A percentile compares a stretch with the other conserved stretches of the same genome.
Conservation (phyloP, 2,113 vertebrate genomes). For the Tichodroma muraria region DNA sequence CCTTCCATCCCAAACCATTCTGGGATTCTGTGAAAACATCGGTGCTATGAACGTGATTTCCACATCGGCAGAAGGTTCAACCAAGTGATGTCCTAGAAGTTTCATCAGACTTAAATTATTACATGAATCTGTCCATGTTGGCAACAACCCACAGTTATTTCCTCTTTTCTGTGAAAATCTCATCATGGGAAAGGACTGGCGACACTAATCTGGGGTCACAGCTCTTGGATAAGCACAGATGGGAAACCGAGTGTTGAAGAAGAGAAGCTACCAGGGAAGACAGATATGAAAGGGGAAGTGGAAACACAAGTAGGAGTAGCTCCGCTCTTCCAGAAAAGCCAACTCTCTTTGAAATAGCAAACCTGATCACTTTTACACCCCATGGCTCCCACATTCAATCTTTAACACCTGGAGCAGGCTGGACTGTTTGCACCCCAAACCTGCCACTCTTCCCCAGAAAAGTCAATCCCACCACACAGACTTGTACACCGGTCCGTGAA, state of each 20-base stretch:
- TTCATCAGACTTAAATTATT: not conserved
- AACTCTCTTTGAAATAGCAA: not conserved
- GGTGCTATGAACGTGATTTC: fast-evolving
- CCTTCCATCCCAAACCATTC: not conserved
- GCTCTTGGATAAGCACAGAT: not conserved
- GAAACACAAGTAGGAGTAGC: not conserved
- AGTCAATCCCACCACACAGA: not conserved
- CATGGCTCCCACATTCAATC: not conserved
- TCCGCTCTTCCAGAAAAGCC: not conserved
- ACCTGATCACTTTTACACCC: not conserved
- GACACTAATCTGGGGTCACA: not conserved
- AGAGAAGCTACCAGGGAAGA: not conserved
- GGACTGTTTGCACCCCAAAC: not conserved
- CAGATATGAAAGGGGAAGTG: not conserved
- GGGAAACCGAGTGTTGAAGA: not conserved
- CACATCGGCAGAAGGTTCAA: not conserved
- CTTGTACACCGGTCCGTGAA: fast-evolving
- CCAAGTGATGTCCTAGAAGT: not conserved
- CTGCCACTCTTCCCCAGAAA: not conserved
- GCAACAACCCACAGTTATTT: not conserved
- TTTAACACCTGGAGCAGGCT: fast-evolving
- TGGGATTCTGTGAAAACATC: not conserved
- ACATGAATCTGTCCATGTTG: not conserved
- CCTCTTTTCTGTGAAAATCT: not conserved
- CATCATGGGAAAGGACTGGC: not conserved